Percentiles rank a stretch among this genome's conserved stretches.
Evolutionary conservation across 2,113 vertebrate genomes (phyloP).

Genomic region (Labeo catla): DNA sequence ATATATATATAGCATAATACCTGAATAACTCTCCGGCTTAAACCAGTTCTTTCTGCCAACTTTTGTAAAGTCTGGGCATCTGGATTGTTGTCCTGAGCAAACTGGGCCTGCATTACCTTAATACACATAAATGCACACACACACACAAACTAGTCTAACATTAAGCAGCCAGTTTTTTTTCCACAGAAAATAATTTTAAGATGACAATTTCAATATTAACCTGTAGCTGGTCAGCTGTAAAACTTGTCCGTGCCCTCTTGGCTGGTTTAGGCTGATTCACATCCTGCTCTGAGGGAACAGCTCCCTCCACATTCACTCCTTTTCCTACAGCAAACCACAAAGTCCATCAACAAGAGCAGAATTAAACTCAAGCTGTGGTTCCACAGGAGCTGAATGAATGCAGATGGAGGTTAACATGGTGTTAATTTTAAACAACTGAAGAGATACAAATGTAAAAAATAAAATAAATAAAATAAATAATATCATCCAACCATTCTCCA

Average conservation of each 20-base stretch:
- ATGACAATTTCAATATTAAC: constrained; percentile 64
- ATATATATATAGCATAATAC: constrained; percentile 67
- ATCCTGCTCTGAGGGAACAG: constrained; percentile 85
- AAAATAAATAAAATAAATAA: too few relatives aligned
- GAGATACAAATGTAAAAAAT: neutral
- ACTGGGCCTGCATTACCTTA: constrained; percentile 98
- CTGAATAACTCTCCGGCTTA: constrained; percentile 98
- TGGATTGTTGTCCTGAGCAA: constrained; percentile 99
- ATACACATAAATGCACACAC: neutral
- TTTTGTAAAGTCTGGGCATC: constrained; percentile 98
- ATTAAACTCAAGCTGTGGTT: constrained; percentile 65
- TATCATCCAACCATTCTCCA: constrained; percentile 87
- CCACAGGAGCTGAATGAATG: neutral
- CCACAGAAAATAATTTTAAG: too few relatives aligned
- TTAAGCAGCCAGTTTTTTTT: neutral
- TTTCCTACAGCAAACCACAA: constrained; percentile 78
- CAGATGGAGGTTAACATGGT: neutral
- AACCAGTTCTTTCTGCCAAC: constrained; percentile 94
- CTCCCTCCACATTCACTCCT: constrained; percentile 84
- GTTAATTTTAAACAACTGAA: neutral
- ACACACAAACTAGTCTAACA: neutral
- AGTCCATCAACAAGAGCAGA: constrained; percentile 12
- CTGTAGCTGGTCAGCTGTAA: constrained; percentile 97
- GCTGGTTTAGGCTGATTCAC: constrained; percentile 87
- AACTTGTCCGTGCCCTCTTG: constrained; percentile 97